Evolutionary conservation across 2,113 vertebrate genomes (phyloP), one percentile per base, ranked within the genome.

Genomic region (Pelecanus crispus): DNA sequence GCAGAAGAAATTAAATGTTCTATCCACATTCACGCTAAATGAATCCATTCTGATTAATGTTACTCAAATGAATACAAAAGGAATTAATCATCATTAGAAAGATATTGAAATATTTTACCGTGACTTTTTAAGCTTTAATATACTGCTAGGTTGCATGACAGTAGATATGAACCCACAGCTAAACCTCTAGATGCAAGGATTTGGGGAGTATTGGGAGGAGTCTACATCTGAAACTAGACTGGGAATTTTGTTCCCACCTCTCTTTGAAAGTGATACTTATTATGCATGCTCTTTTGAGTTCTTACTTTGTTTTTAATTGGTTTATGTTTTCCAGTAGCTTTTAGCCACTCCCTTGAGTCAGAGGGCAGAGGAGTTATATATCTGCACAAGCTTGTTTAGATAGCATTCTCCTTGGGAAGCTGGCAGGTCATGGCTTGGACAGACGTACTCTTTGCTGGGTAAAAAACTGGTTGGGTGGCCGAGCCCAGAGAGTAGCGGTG

Each of bases 11-110:
- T 97, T 95, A 95, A 96, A 94, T 96, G 61, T 93, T 97, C 93
- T 96, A 85, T 96, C 95, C 77, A 95, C 77, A 87, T 95, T 96
- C 85, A 95, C 25, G 9, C 14, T 88, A 97, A 97, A 97, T 95
- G 25, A 97, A 98, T 97, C 97, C 81, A 95, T 95, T 95, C 82
- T 97, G 91, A 97, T 97, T 96, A 96, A 92, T 90, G 56, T 85
- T 96, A 94, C 66, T 96, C 71, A 79, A 94, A 96, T 96, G 70
- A 97, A 96, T 95, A 97, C 94, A 97, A 96, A 97, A 97, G 53
- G 42, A 97, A 97, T 98, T 97, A 96, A 95, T 96, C 90, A 96
- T 86, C 70, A 96, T 97, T 95, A 97, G 53, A 73, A 97, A 91
- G 68, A 96, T 78, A 96, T 65, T 95, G 85, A 90, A 97, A 95